Percentiles rank a stretch among this genome's conserved stretches.
Evolutionary conservation across 2,888 invertebrate species (phyloP).

Genomic region (Harpalus rufipes): DNA sequence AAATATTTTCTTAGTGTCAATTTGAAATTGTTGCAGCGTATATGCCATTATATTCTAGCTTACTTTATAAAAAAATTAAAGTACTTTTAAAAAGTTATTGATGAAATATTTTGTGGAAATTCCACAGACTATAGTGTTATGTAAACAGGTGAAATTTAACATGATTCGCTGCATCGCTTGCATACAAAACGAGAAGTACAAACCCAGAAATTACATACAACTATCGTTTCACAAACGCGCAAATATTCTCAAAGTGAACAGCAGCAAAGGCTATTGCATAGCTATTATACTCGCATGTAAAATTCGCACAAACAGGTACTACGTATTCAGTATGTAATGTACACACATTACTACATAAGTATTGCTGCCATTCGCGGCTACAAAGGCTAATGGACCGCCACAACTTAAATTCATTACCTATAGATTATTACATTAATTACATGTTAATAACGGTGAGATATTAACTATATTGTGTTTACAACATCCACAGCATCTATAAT

Average conservation of each 20-base stretch:
- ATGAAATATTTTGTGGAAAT: neutral
- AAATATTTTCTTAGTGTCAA: no score
- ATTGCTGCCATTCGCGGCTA: constrained; percentile 36
- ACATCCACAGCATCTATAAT: neutral
- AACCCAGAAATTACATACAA: constrained; percentile 29
- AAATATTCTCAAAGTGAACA: constrained; percentile 42
- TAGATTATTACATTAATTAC: constrained; percentile 51
- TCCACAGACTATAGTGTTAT: neutral
- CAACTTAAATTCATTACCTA: constrained; percentile 31
- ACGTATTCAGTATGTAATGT: constrained; percentile 14
- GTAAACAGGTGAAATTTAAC: constrained; percentile 16
- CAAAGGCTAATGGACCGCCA: constrained; percentile 51
- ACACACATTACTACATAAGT: constrained; percentile 46
- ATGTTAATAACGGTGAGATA: constrained; percentile 37
- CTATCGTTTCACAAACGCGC: constrained; percentile 48
- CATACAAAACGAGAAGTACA: neutral
- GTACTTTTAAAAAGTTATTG: neutral
- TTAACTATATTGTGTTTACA: constrained; percentile 28
- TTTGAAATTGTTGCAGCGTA: no score
- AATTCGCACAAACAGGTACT: constrained; percentile 33
- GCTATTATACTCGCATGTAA: constrained; percentile 35
- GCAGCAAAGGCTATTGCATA: constrained; percentile 12
- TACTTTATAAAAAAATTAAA: neutral
- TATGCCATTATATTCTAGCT: no score
- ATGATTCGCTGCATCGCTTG: constrained; percentile 5